A percentile compares a stretch with the other conserved stretches of the same genome.
phyloP scores from a whole-genome alignment of 2,797 vertebrate species.

The Cyclopterus lumpus region DNA sequence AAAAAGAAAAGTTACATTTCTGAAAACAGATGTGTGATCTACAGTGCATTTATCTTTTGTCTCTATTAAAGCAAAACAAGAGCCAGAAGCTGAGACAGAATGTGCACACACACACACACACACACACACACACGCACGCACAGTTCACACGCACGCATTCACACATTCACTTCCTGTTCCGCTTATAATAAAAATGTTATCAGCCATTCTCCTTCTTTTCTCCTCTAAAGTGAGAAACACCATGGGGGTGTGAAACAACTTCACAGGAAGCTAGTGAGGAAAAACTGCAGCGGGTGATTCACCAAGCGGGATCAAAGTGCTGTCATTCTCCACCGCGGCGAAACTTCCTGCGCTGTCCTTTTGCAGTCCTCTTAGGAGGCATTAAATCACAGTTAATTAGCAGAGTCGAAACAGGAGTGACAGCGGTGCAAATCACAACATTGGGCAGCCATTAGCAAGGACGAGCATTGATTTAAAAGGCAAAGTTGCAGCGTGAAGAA shows the following conservation, averaged over 20 bases:
- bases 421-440: conserved; percentile 54
- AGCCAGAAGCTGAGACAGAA: conserved; percentile 4
- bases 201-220: conserved; percentile 23
- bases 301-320: conserved; percentile 63
- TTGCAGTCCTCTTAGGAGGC: conserved; percentile 69
- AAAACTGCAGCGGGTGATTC: conserved; percentile 38
- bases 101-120: background rate
- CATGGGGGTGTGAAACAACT: conserved; percentile 38
- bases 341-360: conserved; percentile 44
- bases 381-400: conserved; percentile 65
- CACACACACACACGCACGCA: background rate
- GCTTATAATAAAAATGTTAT: conserved; percentile 36
- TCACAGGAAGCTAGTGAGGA: conserved; percentile 45
- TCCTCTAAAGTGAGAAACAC: conserved; percentile 34
- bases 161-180: background rate
- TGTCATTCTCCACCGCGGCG: conserved; percentile 59
- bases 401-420: conserved; percentile 66
- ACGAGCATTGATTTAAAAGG: conserved; percentile 41
- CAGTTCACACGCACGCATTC: too few relatives aligned
- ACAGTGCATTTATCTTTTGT: conserved; percentile 37
- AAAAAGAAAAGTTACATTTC: conserved; percentile 24
- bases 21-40: conserved; percentile 20
- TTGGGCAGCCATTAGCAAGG: conserved; percentile 31
- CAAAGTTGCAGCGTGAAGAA: conserved; percentile 12
- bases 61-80: conserved; percentile 12